phyloP scores from a whole-genome alignment of 2,888 invertebrate genomes.

The Lasioglossum calceatum region DNA sequence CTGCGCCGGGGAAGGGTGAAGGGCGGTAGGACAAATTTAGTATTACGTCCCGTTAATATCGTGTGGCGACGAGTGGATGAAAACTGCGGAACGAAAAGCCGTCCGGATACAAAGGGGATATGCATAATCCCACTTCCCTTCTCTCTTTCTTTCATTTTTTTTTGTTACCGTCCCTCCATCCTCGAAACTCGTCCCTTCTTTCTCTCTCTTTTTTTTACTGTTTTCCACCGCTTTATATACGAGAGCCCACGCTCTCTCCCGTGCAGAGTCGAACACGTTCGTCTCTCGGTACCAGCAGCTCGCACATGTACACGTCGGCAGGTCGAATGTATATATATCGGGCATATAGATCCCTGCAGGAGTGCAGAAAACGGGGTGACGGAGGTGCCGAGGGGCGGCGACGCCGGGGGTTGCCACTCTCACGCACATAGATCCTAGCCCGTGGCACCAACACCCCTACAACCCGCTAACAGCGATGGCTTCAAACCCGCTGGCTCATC shows the following conservation, averaged over 20 bases:
- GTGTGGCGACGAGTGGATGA: constrained; percentile 33
- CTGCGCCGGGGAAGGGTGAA: neutral
- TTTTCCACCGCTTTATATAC: constrained; percentile 16
- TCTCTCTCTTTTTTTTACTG: neutral
- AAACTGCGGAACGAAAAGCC: constrained; percentile 31
- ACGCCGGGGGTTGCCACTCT: constrained; percentile 28
- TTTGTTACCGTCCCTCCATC: neutral
- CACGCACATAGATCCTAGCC: constrained; percentile 40
- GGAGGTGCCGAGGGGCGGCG: constrained; percentile 30
- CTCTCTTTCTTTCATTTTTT: constrained; percentile 16
- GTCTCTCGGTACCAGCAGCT: constrained; percentile 35
- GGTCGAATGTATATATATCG: constrained; percentile 26
- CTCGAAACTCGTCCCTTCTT: constrained; percentile 1
- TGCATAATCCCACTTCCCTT: constrained; percentile 38
- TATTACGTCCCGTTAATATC: constrained; percentile 36
- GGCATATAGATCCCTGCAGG: constrained; percentile 47
- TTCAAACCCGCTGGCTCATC: neutral
- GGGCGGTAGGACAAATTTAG: constrained; percentile 27
- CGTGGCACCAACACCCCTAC: constrained; percentile 2
- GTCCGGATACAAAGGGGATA: constrained; percentile 43
- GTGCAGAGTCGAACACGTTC: constrained; percentile 33
- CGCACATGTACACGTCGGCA: constrained; percentile 34
- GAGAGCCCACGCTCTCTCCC: neutral
- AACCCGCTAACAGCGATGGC: constrained; percentile 6
- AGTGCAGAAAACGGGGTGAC: constrained; percentile 48